Evolutionary conservation across 2,888 invertebrate species (phyloP), one percentile per base, ranked within the genome.

Genomic region (Hypomecis punctinalis): DNA sequence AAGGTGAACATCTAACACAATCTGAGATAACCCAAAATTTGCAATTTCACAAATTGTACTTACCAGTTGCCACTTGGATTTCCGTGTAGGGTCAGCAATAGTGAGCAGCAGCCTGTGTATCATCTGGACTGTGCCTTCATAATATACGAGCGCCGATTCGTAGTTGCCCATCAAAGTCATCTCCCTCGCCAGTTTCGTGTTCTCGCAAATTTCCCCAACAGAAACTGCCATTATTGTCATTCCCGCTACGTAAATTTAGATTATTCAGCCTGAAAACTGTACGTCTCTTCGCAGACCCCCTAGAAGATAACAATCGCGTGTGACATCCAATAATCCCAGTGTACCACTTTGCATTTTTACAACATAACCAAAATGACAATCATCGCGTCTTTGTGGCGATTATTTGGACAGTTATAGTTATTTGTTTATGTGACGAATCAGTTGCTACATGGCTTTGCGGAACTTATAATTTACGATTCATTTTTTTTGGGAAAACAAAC

Each of bases 121-220:
- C 94, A 98, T 97, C 86, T 98, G 97, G 64, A 99, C 95, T 8
- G 97, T 97, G 58, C 98, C 97, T 86, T 98, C 97, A 85, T 98
- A 99, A 89, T 98, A 98, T 64, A 98, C 97, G 73, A 96, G 95
- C 35, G 99, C 97, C 70, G 97, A 97, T 82, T 99, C 99, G 85
- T 99, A 99, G 90, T 98, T 98, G 33, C 99, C 99, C 84, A 97
- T 96, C 80, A 99, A 93, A 68, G 98, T 97, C 96, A 97, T 97
- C 94, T 99, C 99, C 81, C 99, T 94, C 63, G 98, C 99, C 89
- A 98, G 91, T 91, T 97, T 98, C 66, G 98, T 97, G 93, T 98
- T 98, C 93, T 98, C 98, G 94, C 96, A 97, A 91, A 98, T 97
- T 94, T 98, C 98, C 89, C 96, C 96, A 88, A 97, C 95, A 84